phyloP scores from a whole-genome alignment of 2,797 vertebrate genomes.

The Ptychobarbus kaznakovi region DNA sequence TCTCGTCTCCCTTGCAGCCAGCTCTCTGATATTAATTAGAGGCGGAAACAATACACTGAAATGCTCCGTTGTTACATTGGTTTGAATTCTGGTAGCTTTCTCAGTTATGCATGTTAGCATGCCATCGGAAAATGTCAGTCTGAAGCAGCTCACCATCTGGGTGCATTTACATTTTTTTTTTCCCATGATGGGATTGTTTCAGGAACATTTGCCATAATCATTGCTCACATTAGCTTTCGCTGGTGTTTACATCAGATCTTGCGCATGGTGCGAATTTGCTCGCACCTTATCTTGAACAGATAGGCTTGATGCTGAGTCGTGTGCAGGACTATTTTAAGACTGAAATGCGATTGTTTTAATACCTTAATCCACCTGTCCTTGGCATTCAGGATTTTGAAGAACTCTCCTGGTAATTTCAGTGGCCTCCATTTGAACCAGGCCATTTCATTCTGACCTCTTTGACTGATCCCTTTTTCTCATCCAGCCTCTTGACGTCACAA shows the following conservation, averaged over 20 bases:
- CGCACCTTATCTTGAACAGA: constrained; percentile 80
- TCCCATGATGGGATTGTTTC: constrained; percentile 72
- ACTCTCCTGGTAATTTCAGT: constrained; percentile 81
- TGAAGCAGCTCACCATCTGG: constrained; percentile 53
- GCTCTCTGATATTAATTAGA: constrained; percentile 70
- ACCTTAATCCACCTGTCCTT: constrained; percentile 88
- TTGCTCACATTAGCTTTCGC: constrained; percentile 72
- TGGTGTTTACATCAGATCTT: constrained; percentile 52
- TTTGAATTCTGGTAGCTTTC: constrained; percentile 59
- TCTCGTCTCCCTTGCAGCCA: constrained; percentile 66
- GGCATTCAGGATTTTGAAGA: constrained; percentile 83
- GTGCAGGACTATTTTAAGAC: constrained; percentile 84
- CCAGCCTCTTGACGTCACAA: constrained; percentile 34
- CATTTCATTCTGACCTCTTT: constrained; percentile 47
- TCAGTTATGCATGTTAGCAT: constrained; percentile 29
- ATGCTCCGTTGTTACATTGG: constrained; percentile 58
- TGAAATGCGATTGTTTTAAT: constrained; percentile 89
- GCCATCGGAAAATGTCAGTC: constrained; percentile 43
- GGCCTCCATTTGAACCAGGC: constrained; percentile 68
- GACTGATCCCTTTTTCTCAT: constrained; percentile 27
- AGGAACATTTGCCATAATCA: constrained; percentile 77
- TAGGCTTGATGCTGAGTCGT: constrained; percentile 79
- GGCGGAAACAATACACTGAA: constrained; percentile 56
- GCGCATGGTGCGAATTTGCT: constrained; percentile 74
- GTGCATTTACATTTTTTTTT: constrained; percentile 64